These are phyloP conservation scores for Erebia ligea DNA, from an alignment of 2,888 invertebrate genomes.

Conservation along the genomic window DNA sequence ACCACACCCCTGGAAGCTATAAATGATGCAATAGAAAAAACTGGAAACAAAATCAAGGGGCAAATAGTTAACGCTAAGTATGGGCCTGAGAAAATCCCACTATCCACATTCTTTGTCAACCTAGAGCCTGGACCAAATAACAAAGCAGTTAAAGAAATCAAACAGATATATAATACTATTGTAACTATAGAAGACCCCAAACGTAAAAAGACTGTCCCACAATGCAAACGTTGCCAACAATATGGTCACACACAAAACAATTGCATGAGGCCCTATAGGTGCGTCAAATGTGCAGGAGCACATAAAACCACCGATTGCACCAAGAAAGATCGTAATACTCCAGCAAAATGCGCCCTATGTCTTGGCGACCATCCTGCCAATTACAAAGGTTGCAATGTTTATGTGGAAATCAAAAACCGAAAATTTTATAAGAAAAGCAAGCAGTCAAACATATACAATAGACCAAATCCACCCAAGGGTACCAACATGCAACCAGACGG, in stretches of 20 bases:
- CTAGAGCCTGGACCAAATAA: too few relatives aligned
- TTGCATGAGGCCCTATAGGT: slow-evolving; percentile 41
- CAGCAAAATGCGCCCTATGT: slow-evolving; percentile 36
- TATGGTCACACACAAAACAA: slow-evolving; percentile 43
- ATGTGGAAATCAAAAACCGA: slow-evolving; percentile 6
- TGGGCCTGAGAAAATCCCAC: too few relatives aligned
- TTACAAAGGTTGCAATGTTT: slow-evolving; percentile 8
- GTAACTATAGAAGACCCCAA: slow-evolving; percentile 40
- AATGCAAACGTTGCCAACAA: slow-evolving; percentile 42
- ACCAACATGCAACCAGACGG: too few relatives aligned
- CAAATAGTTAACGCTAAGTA: too few relatives aligned
- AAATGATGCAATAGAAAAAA: too few relatives aligned
- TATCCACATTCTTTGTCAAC: too few relatives aligned
- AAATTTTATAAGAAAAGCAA: not conserved
- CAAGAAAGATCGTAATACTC: slow-evolving; percentile 36
- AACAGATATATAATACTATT: not conserved
- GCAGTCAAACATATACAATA: too few relatives aligned
- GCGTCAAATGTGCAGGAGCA: slow-evolving; percentile 24
- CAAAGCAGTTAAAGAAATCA: slow-evolving; percentile 29
- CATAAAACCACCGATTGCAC: slow-evolving; percentile 40
- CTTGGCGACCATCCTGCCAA: slow-evolving; percentile 11
- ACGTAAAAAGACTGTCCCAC: slow-evolving; percentile 30
- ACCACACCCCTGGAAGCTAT: too few relatives aligned
- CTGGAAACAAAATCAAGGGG: too few relatives aligned
- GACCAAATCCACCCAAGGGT: too few relatives aligned